These are phyloP conservation scores for Bombus vancouverensis DNA, from an alignment of 1,140 invertebrate species.

Conservation along the genomic window DNA sequence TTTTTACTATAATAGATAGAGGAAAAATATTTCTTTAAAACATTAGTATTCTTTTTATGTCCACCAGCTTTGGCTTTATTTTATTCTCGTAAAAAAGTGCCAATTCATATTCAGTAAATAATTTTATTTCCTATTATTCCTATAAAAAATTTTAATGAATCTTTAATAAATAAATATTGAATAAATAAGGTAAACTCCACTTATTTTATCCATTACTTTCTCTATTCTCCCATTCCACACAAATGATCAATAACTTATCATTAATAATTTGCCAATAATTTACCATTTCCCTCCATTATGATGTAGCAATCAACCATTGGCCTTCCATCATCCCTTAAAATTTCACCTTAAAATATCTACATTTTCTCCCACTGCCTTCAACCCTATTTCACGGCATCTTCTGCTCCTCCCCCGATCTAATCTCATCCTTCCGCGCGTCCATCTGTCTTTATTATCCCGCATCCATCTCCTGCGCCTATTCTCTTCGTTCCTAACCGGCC, in stretches of 20 bases:
- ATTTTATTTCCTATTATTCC: not conserved
- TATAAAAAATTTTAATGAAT: not conserved
- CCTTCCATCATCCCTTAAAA: slow-evolving; percentile 1
- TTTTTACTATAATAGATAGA: too few relatives aligned
- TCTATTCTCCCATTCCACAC: not conserved
- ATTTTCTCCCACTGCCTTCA: slow-evolving; percentile 12
- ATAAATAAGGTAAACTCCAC: not conserved
- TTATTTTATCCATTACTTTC: too few relatives aligned
- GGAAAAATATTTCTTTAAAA: too few relatives aligned
- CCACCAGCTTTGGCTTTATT: too few relatives aligned
- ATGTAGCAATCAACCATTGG: slow-evolving; percentile 23
- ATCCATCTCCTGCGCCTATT: slow-evolving; percentile 38
- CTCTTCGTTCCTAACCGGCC: slow-evolving; percentile 7
- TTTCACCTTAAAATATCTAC: slow-evolving; percentile 28
- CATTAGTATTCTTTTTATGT: too few relatives aligned
- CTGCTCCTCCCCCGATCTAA: not conserved
- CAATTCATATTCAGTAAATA: too few relatives aligned
- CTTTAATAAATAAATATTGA: not conserved
- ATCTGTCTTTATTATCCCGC: slow-evolving; percentile 47
- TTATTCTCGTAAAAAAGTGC: too few relatives aligned
- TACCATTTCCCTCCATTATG: not conserved
- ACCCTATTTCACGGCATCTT: slow-evolving; percentile 12
- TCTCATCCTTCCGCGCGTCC: slow-evolving; percentile 5
- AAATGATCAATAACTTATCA: not conserved
- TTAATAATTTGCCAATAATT: not conserved